Base-by-base conservation (phyloP, 2,113 vertebrate species). In the Thunnus thynnus region DNA sequence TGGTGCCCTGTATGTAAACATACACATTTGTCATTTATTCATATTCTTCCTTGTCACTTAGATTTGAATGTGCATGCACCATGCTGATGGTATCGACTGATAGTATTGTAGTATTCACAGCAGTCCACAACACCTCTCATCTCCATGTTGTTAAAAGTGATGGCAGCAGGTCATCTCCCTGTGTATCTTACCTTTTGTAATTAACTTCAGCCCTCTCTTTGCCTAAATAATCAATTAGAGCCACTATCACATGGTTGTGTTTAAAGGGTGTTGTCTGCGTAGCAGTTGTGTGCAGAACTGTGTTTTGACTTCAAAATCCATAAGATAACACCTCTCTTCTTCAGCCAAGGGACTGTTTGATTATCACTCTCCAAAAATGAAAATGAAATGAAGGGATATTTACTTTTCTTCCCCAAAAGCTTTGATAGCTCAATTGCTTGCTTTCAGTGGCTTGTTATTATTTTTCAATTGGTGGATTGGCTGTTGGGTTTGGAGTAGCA, bases 381-480 rank as follows among this genome's bases (percentile, higher is more conserved):
- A 91, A 93, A 93, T 92, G 88, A 91, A 94, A 90, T 91, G 63
- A 70, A 80, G 72, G 73, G 83, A 86, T 94, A 94, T 94, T 95
- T 91, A 90, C 93, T 94, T 94, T 93, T 91, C 89, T 71, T 80
- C 58, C 78, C 87, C 82, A 88, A 88, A 91, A 85, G 94, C 91
- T 95, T 95, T 93, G 83, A 93, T 89, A 94, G 94, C 89, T 93
- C 86, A 93, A 94, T 87, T 92, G 94, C 87, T 94, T 95, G 92
- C 94, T 94, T 96, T 95, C 58, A 95, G 88, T 91, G 80, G 91
- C 76, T 78, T 94, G 93, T 94, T 95, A 88, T 94, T 94, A 94
- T 93, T 95, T 95, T 94, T 93, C 93, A 94, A 94, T 93, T 88
- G 94, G 80, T 83, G 92, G 90, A 94, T 94, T 91, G 93, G 79